These are phyloP conservation scores for Echinops telfairi DNA, from an alignment of 2,113 vertebrate species.

Conservation along the genomic window DNA sequence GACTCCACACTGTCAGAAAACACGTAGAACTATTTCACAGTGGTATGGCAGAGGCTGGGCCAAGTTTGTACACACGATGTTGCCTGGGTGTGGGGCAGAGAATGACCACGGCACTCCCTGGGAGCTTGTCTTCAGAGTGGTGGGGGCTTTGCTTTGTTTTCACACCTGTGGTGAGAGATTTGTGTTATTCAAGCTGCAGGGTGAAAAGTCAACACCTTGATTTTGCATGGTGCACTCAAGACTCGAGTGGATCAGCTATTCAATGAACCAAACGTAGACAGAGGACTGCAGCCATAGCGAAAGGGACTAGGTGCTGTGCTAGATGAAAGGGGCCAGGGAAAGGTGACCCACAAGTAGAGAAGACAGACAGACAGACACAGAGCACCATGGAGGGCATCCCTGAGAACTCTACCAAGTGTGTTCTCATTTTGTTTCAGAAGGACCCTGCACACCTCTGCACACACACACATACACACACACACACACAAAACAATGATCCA, in stretches of 20 bases:
- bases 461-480: background rate
- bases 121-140: background rate
- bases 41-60: background rate
- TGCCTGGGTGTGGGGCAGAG: background rate
- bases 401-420: background rate
- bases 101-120: background rate
- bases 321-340: background rate
- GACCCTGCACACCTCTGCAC: background rate
- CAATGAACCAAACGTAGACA: background rate
- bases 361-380: background rate
- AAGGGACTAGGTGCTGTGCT: background rate
- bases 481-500: background rate
- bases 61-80: background rate
- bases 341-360: background rate
- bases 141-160: background rate
- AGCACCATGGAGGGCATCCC: background rate
- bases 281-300: background rate
- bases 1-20: background rate
- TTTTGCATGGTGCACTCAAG: background rate
- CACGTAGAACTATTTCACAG: background rate
- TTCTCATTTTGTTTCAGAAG: background rate
- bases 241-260: background rate
- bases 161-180: background rate
- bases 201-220: background rate
- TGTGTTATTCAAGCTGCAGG: background rate